phyloP scores from a whole-genome alignment of 2,113 vertebrate genomes.

The Lynx canadensis region DNA sequence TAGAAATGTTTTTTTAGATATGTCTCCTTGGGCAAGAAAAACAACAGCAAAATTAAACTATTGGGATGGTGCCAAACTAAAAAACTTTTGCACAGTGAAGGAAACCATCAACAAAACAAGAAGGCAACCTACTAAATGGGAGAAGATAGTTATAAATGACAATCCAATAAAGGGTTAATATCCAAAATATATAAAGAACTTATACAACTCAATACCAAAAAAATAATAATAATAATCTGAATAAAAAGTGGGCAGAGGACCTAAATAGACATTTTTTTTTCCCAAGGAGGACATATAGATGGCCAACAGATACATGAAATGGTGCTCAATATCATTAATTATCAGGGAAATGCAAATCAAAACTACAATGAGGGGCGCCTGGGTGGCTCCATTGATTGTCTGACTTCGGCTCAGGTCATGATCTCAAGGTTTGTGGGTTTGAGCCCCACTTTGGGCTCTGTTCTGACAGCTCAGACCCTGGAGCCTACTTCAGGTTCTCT shows the following conservation, averaged over 20 bases:
- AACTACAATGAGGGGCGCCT: background rate
- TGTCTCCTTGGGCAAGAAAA: background rate
- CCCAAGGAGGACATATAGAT: background rate
- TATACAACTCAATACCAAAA: background rate
- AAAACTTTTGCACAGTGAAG: background rate
- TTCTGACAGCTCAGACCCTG: too few relatives aligned
- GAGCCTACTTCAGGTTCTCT: too few relatives aligned
- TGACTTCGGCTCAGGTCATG: too few relatives aligned
- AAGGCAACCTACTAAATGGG: background rate
- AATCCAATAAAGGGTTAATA: background rate
- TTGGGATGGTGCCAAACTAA: background rate
- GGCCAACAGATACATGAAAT: background rate
- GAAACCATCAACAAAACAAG: background rate
- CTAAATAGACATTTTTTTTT: background rate
- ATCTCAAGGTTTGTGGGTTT: too few relatives aligned
- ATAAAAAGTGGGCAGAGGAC: too few relatives aligned
- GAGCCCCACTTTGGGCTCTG: too few relatives aligned
- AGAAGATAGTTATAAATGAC: background rate
- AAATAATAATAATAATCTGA: too few relatives aligned
- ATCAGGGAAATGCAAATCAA: background rate
- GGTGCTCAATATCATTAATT: background rate
- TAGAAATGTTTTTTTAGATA: background rate
- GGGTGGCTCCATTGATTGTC: too few relatives aligned
- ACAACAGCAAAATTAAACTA: background rate
- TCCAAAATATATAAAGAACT: background rate